Evolutionary conservation across 2,113 vertebrate species (phyloP).

Genomic region (Leptobrachium leishanense): DNA sequence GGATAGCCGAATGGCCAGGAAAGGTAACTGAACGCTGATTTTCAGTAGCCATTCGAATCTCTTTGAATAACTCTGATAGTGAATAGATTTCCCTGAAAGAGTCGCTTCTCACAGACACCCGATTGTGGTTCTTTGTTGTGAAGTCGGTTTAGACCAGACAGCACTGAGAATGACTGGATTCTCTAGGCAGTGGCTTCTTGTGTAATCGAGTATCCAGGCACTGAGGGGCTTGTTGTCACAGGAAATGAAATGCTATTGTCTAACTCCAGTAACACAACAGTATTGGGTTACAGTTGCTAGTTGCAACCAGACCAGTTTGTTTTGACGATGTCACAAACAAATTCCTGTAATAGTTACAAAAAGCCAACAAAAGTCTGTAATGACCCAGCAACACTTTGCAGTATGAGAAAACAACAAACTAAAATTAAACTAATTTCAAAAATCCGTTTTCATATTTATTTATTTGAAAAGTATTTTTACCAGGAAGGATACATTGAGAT

Average conservation of each 20-base stretch:
- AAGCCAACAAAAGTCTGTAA: background rate
- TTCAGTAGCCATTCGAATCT: no score
- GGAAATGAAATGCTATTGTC: slow-evolving; percentile 2
- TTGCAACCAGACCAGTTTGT: slow-evolving; percentile 9
- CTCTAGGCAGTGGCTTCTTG: background rate
- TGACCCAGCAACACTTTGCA: no score
- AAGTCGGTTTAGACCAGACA: background rate
- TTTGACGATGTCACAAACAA: background rate
- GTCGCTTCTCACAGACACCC: background rate
- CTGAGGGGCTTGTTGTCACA: background rate
- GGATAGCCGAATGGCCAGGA: no score
- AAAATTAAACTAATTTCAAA: no score
- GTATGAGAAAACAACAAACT: no score
- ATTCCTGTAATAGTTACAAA: background rate
- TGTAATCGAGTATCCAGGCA: background rate
- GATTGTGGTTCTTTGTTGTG: background rate
- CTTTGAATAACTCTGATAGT: no score
- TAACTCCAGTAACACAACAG: background rate
- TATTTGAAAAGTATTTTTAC: no score
- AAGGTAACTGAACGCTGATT: no score
- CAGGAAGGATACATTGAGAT: no score
- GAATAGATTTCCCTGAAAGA: no score
- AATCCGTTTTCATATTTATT: no score
- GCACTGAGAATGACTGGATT: background rate
- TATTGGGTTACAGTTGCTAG: background rate